phyloP scores from a whole-genome alignment of 2,113 vertebrate genomes.

The Gobius niger region DNA sequence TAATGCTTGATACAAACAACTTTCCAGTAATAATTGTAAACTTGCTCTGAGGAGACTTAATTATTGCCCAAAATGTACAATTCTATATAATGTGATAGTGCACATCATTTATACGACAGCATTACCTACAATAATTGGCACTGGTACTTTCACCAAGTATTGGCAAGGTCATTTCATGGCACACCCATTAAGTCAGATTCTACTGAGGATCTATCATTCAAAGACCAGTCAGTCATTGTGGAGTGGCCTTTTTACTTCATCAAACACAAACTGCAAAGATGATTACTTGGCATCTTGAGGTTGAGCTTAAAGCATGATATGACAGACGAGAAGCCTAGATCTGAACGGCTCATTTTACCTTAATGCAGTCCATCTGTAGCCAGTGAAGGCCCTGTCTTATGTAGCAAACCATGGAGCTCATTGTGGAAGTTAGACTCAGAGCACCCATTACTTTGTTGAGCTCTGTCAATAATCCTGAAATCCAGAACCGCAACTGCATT shows the following conservation, averaged over 20 bases:
- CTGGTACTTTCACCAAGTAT: conserved; percentile 6
- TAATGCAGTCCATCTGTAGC: conserved; percentile 81
- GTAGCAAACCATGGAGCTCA: conserved; percentile 85
- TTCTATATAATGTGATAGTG: background rate
- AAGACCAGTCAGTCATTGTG: background rate
- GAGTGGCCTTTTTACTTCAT: too few relatives aligned
- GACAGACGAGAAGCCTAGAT: conserved; percentile 17
- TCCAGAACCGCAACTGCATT: background rate
- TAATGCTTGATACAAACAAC: background rate
- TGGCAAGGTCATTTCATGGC: conserved; percentile 1
- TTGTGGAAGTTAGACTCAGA: conserved; percentile 83
- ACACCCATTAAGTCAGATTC: background rate
- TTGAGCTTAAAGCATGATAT: background rate
- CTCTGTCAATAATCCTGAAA: conserved; percentile 84
- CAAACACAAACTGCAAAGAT: background rate
- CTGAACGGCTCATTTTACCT: conserved; percentile 64
- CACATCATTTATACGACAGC: background rate
- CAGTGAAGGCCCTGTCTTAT: conserved; percentile 85
- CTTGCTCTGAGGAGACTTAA: background rate
- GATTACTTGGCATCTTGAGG: background rate
- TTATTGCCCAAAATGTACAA: background rate
- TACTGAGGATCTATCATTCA: background rate
- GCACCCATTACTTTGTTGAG: conserved; percentile 76
- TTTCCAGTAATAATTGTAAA: background rate
- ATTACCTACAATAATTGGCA: background rate